These are phyloP conservation scores for Hapalemur alaotrensis DNA, from an alignment of 2,797 vertebrate genomes.

Conservation along the genomic window DNA sequence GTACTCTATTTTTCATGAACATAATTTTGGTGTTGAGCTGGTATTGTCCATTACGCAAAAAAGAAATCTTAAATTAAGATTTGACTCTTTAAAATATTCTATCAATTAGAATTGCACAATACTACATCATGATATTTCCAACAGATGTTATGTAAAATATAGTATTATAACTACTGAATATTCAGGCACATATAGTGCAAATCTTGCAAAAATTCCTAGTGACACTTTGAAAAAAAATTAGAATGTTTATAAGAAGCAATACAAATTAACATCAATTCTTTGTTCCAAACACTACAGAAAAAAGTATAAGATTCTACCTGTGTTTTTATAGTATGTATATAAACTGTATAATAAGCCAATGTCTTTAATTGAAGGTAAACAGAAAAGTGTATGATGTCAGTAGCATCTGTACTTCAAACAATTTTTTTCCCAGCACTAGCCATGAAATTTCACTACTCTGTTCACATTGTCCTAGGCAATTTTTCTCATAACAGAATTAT, in stretches of 20 bases:
- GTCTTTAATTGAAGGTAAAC: constrained; percentile 38
- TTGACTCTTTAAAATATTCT: constrained; percentile 68
- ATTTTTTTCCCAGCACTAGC: not conserved
- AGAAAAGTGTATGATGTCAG: constrained; percentile 10
- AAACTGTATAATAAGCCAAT: constrained; percentile 44
- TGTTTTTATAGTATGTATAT: constrained; percentile 15
- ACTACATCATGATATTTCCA: constrained; percentile 65
- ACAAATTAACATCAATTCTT: constrained; percentile 52
- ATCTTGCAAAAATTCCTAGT: constrained; percentile 64
- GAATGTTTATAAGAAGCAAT: constrained; percentile 51
- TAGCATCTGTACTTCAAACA: not conserved
- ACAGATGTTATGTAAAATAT: constrained; percentile 70
- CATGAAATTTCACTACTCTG: not conserved
- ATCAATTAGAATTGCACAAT: constrained; percentile 67
- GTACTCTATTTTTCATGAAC: not conserved
- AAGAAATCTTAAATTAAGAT: constrained; percentile 68
- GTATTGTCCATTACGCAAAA: constrained; percentile 58
- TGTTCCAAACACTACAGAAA: constrained; percentile 38
- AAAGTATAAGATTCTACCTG: not conserved
- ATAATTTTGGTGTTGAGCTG: constrained; percentile 30
- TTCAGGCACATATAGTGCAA: constrained; percentile 60
- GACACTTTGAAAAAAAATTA: constrained; percentile 64
- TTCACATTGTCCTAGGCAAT: not conserved
- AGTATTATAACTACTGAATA: constrained; percentile 62
- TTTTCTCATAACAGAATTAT: constrained; percentile 44